These are phyloP conservation scores for Caenorhabditis japonica DNA, from an alignment of 2,888 invertebrate genomes.

Conservation along the genomic window DNA sequence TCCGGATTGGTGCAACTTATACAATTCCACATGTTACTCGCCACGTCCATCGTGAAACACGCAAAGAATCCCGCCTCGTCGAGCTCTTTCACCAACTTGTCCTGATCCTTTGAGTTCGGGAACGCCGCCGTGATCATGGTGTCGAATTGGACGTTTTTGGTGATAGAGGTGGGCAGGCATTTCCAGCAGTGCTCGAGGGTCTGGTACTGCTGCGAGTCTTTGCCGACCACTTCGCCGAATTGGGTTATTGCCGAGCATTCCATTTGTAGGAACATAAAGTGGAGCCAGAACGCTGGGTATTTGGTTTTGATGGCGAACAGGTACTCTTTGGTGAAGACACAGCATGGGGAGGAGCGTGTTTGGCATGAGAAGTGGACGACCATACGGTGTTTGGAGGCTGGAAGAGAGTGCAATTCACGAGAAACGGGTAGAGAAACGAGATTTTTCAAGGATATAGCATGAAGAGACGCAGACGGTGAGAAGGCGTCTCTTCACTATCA, in stretches of 20 bases:
- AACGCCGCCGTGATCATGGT: conserved; percentile 94
- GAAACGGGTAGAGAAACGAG: too few relatives aligned
- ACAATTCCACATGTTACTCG: conserved; percentile 86
- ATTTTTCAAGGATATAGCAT: too few relatives aligned
- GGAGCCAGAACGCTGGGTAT: conserved; percentile 91
- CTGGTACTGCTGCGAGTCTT: conserved; percentile 78
- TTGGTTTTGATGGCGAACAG: conserved; percentile 81
- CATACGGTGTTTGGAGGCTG: conserved; percentile 86
- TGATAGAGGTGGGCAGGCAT: conserved; percentile 88
- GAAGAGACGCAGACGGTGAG: too few relatives aligned
- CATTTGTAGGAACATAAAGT: conserved; percentile 87
- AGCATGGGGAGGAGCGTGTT: conserved; percentile 85
- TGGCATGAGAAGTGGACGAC: conserved; percentile 92
- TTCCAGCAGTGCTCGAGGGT: conserved; percentile 90
- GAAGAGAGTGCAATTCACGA: background rate
- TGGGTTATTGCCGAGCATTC: conserved; percentile 73
- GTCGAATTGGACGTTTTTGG: conserved; percentile 82
- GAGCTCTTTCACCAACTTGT: conserved; percentile 87
- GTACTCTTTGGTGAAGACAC: conserved; percentile 83
- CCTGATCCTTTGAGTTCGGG: conserved; percentile 91
- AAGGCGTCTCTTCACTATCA: too few relatives aligned
- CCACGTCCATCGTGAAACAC: conserved; percentile 87
- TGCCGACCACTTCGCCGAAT: conserved; percentile 78
- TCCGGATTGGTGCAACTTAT: conserved; percentile 85
- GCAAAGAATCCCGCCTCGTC: conserved; percentile 90